Evolutionary conservation across 2,113 vertebrate genomes (phyloP), one percentile per base, ranked within the genome.

Genomic region (Daphoenositta chrysoptera): DNA sequence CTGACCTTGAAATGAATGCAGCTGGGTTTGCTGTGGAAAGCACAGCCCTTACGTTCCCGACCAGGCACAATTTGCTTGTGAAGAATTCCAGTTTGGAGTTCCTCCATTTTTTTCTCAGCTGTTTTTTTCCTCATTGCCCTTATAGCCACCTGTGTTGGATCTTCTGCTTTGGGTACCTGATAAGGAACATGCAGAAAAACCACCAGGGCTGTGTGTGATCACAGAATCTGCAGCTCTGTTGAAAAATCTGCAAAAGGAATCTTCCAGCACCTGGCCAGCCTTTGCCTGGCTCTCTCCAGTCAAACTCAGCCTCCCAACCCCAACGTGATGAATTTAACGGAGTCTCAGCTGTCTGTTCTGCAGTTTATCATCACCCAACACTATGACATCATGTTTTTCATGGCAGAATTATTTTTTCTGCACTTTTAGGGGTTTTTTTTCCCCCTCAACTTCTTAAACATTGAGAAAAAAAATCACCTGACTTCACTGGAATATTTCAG

Each of bases 11-110:
- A 99, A 77, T 98, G 96, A 84, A 99, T 84, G 84, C 97, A 84
- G 23, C 98, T 97, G 31, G 99, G 99, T 95, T 99, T 99, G 96
- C 99, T 99, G 83, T 98, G 98, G 95, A 99, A 99, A 37, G 98
- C 95, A 63, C 97, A 75, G 6, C 98, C 97, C 87, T 98, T 98
- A 31, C 92, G 89, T 13, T 98, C 98, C 63, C 22, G 97, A 44
- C 95, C 97, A 10, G 96, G 94, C 31, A 54, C 96, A 12, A 78
- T 48, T 91, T 97, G 98, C 91, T 96, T 98, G 35, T 40, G 83
- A 54, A 93, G 35, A 45, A 93, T 27, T 31, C 95, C 84, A 33
- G 79, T 50, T 27, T 87, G 96, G 28, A 97, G 94, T 87, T 76
- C 77, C 48, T 95, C 83, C 27, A 13, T 4, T 2, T 86, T 72